phyloP scores from a whole-genome alignment of 2,113 vertebrate species.

The Pycnonotus jocosus region DNA sequence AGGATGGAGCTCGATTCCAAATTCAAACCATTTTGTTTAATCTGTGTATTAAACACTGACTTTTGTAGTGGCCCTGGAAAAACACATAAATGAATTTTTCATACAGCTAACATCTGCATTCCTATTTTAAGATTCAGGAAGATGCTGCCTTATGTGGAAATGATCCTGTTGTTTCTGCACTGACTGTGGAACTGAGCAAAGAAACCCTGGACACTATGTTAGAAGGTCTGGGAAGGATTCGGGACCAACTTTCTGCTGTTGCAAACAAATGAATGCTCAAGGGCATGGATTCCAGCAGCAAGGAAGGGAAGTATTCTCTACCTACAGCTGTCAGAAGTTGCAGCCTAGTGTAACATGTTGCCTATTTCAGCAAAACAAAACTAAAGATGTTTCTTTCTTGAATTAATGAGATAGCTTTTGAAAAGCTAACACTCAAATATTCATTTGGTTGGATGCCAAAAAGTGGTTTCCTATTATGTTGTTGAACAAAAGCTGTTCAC shows the following conservation, averaged over 20 bases:
- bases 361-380: background rate
- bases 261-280: slow-evolving; percentile 76
- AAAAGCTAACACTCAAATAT: background rate
- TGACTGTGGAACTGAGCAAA: slow-evolving; percentile 89
- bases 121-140: slow-evolving; percentile 81
- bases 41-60: background rate
- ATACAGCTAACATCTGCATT: background rate
- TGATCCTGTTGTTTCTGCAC: slow-evolving; percentile 69
- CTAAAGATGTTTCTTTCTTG: background rate
- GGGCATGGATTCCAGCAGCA: background rate
- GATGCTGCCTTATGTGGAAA: slow-evolving; percentile 63
- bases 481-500: background rate
- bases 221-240: slow-evolving; percentile 89
- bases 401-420: background rate
- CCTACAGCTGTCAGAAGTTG: background rate
- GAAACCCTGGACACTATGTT: slow-evolving; percentile 94
- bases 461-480: background rate
- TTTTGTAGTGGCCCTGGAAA: background rate
- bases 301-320: background rate
- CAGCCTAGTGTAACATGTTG: background rate
- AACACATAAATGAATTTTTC: background rate
- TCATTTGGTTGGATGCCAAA: background rate
- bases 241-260: slow-evolving; percentile 86
- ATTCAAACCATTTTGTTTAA: background rate
- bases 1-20: background rate